phyloP scores from a whole-genome alignment of 2,113 vertebrate species.

The Hypanus sabinus region DNA sequence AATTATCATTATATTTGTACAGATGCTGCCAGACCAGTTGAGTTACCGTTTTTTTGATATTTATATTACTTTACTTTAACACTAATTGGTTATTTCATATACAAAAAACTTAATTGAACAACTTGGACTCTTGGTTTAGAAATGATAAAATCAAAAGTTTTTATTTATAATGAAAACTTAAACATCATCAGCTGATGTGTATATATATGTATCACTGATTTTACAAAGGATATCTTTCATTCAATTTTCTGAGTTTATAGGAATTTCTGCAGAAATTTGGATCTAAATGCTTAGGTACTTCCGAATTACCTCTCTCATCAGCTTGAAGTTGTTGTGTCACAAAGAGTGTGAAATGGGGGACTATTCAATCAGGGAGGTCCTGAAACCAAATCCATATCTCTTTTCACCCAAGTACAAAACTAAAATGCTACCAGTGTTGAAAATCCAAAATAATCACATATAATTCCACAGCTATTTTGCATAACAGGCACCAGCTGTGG shows the following conservation, averaged over 20 bases:
- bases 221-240: no score
- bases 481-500: not conserved
- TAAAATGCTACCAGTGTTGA: no score
- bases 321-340: not conserved
- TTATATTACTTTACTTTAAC: not conserved
- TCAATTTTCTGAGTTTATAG: no score
- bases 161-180: not conserved
- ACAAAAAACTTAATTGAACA: not conserved
- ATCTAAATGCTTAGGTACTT: not conserved
- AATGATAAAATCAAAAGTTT: not conserved
- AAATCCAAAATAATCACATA: no score
- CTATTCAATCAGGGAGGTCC: not conserved
- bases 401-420: not conserved
- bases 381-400: not conserved
- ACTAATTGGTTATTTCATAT: not conserved
- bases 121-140: not conserved
- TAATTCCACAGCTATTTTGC: no score
- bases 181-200: not conserved
- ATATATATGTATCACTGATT: no score
- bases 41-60: no score
- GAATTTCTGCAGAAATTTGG: not conserved
- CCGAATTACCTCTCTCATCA: not conserved
- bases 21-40: no score
- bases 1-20: no score
- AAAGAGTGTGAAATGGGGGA: not conserved